A percentile compares a stretch with the other conserved stretches of the same genome.
Conservation (phyloP, 2,113 vertebrate genomes). For the Gymnarchus niloticus region DNA sequence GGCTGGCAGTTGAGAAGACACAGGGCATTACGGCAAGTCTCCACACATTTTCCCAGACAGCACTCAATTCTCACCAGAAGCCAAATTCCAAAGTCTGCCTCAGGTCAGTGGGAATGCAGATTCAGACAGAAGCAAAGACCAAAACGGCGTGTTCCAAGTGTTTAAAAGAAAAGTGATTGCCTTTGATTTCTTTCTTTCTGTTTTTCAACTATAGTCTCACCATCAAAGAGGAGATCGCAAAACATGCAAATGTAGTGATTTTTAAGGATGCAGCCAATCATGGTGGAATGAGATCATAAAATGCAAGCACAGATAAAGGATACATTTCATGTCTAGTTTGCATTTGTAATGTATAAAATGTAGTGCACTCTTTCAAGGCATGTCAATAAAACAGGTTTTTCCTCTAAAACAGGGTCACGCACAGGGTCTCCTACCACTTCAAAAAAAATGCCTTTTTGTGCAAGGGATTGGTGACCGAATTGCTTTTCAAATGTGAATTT, state of each 20-base stretch:
- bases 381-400: constrained; percentile 37
- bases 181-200: constrained; percentile 17
- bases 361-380: constrained; percentile 40
- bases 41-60: constrained; percentile 54
- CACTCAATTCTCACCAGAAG: constrained; percentile 54
- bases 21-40: constrained; percentile 57
- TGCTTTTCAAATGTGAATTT: not conserved
- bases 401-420: constrained; percentile 37
- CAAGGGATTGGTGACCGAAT: not conserved
- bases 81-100: constrained; percentile 50
- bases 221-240: not conserved
- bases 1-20: constrained; percentile 63
- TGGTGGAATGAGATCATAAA: too few species aligned
- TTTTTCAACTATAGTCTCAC: not conserved
- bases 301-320: not conserved
- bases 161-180: constrained; percentile 46
- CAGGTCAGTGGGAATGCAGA: constrained; percentile 50
- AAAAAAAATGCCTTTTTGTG: constrained; percentile 20
- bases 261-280: not conserved
- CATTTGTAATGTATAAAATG: not conserved
- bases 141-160: constrained; percentile 44
- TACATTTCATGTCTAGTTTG: not conserved
- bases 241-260: not conserved
- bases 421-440: constrained; percentile 30
- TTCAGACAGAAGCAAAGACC: constrained; percentile 40